Evolutionary conservation across 2,797 vertebrate genomes (phyloP).

Genomic region (Xiphorhynchus erythropygius): DNA sequence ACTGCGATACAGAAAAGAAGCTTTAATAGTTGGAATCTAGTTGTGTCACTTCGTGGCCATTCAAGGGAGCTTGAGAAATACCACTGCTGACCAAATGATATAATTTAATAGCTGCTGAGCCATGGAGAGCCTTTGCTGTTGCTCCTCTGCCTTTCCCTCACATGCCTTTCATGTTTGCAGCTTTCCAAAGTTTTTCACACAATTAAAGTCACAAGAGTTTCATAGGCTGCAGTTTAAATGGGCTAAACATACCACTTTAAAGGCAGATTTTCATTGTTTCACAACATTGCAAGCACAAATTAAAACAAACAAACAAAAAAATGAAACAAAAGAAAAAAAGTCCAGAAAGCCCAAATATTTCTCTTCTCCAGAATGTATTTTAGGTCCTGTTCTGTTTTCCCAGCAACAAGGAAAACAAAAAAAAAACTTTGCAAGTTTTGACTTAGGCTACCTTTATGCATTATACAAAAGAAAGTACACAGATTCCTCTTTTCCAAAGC

Average conservation of each 20-base stretch:
- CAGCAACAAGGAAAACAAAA: not conserved
- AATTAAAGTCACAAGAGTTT: not conserved
- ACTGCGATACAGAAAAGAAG: not conserved
- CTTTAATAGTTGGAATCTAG: not conserved
- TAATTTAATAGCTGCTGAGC: not conserved
- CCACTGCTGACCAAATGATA: not conserved
- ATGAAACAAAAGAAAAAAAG: not conserved
- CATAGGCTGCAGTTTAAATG: not conserved
- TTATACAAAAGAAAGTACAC: not conserved
- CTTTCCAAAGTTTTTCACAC: not conserved
- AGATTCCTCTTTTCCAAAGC: not conserved
- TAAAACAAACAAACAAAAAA: not conserved
- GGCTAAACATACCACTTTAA: not conserved
- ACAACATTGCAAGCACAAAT: not conserved
- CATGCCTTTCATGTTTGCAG: not conserved
- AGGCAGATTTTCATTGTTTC: not conserved
- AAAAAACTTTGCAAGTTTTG: not conserved
- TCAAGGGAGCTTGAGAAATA: not conserved
- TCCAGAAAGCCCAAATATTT: not conserved
- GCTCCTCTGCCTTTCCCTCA: not conserved
- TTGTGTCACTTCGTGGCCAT: not conserved
- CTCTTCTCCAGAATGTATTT: not conserved
- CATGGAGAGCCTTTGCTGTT: not conserved
- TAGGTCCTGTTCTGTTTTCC: not conserved
- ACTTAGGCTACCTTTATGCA: not conserved